Percentiles rank a stretch among this genome's conserved stretches.
These are phyloP conservation scores for Pachycephus smyrnensis DNA, from an alignment of 2,888 invertebrate species.

Conservation along the genomic window DNA sequence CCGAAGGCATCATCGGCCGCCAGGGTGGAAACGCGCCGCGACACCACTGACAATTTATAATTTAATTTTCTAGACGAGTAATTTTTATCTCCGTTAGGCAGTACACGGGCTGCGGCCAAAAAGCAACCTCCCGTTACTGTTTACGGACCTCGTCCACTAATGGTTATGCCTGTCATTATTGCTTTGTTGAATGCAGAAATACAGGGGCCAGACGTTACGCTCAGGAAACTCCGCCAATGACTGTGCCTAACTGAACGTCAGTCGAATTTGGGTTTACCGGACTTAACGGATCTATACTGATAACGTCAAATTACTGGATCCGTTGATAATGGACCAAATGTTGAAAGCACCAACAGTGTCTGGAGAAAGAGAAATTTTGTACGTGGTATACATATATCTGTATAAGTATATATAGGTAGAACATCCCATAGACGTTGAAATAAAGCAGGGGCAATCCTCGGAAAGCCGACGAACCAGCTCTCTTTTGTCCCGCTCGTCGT, in stretches of 20 bases:
- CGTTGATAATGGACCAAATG: too few relatives aligned
- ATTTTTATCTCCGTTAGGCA: conserved; percentile 48
- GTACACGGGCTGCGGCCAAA: conserved; percentile 38
- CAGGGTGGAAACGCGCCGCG: background rate
- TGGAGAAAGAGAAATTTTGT: too few relatives aligned
- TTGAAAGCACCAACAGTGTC: too few relatives aligned
- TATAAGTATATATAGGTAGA: too few relatives aligned
- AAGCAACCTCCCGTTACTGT: conserved; percentile 50
- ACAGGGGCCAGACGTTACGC: too few relatives aligned
- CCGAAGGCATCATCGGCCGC: too few relatives aligned
- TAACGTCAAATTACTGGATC: too few relatives aligned
- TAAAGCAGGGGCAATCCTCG: conserved; percentile 24
- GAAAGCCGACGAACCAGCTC: conserved; percentile 36
- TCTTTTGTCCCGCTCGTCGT: conserved; percentile 53
- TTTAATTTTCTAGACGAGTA: conserved; percentile 58
- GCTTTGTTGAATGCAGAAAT: conserved; percentile 45
- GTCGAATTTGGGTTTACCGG: too few relatives aligned
- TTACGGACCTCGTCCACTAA: conserved; percentile 54
- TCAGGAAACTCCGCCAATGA: too few relatives aligned
- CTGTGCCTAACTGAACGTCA: too few relatives aligned
- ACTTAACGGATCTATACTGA: too few relatives aligned
- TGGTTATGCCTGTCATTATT: conserved; percentile 60
- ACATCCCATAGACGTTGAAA: background rate
- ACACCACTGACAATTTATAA: conserved; percentile 42
- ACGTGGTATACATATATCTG: too few relatives aligned